A percentile compares a stretch with the other conserved stretches of the same genome.
Conservation (phyloP, 2,888 invertebrate species). For the Meandrusa payeni region DNA sequence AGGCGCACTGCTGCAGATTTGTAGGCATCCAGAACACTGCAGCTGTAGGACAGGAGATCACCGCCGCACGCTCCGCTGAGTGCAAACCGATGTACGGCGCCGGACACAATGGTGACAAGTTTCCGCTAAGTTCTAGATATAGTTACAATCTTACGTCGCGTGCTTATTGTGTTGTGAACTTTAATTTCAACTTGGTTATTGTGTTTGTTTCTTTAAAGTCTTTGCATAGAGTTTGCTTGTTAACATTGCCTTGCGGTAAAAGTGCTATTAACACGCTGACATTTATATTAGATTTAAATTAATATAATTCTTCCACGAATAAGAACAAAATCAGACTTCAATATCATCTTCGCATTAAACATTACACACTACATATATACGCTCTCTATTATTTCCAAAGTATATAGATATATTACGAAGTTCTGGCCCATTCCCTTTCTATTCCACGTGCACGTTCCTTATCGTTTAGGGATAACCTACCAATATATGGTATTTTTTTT, state of each 20-base stretch:
- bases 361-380: too few species aligned
- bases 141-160: slow-evolving; percentile 16
- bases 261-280: not conserved
- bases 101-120: slow-evolving; percentile 38
- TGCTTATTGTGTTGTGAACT: slow-evolving; percentile 26
- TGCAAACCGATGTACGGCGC: slow-evolving; percentile 41
- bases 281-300: too few species aligned
- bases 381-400: too few species aligned
- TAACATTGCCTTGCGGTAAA: not conserved
- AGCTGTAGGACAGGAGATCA: slow-evolving; percentile 27
- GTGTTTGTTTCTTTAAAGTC: slow-evolving; percentile 2
- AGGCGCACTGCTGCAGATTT: slow-evolving; percentile 11
- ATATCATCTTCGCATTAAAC: too few species aligned
- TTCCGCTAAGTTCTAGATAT: slow-evolving; percentile 30
- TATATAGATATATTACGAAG: too few species aligned
- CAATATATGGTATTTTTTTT: too few species aligned
- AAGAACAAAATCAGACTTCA: too few species aligned
- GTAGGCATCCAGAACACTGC: slow-evolving; percentile 20
- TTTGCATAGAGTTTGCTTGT: not conserved
- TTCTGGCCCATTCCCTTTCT: too few species aligned
- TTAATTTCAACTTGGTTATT: slow-evolving; percentile 23
- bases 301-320: too few species aligned
- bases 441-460: too few species aligned
- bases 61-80: slow-evolving; percentile 38
- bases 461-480: too few species aligned